Evolutionary conservation across 2,797 vertebrate genomes (phyloP).

Genomic region (Cirrhinus molitorella): DNA sequence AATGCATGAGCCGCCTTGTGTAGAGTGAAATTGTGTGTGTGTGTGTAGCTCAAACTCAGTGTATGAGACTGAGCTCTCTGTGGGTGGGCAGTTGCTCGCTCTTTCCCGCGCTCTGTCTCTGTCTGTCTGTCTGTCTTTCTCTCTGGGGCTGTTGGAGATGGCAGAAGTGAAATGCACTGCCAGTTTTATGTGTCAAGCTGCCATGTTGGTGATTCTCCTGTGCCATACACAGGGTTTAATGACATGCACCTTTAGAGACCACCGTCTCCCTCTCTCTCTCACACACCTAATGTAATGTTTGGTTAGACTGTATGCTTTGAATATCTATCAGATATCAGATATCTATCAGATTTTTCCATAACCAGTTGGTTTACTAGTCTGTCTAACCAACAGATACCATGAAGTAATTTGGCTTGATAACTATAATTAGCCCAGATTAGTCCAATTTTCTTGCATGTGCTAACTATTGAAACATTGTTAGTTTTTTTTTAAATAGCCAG

Average conservation of each 20-base stretch:
- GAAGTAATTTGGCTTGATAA: neutral
- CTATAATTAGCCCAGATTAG: neutral
- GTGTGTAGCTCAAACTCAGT: neutral
- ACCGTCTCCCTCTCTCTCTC: conserved; percentile 45
- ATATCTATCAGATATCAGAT: neutral
- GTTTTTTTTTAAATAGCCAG: neutral
- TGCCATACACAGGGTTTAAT: conserved; percentile 76
- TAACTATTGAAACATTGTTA: neutral
- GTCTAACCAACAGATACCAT: neutral
- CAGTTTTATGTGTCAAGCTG: conserved; percentile 47
- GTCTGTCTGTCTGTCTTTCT: conserved; percentile 7
- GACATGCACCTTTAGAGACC: conserved; percentile 66
- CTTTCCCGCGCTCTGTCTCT: neutral
- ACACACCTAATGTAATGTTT: conserved; percentile 55
- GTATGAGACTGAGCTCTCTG: conserved; percentile 16
- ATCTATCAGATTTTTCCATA: neutral
- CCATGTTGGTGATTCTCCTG: conserved; percentile 42
- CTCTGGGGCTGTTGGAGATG: conserved; percentile 25
- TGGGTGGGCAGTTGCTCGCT: conserved; percentile 43
- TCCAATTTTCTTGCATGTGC: neutral
- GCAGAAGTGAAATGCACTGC: conserved; percentile 41
- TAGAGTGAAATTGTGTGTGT: conserved; percentile 28
- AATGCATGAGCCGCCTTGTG: conserved; percentile 73
- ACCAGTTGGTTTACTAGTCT: neutral
- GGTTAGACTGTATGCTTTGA: neutral